These are phyloP conservation scores for Leptobrachium ailaonicum DNA, from an alignment of 2,113 vertebrate genomes.

Conservation along the genomic window DNA sequence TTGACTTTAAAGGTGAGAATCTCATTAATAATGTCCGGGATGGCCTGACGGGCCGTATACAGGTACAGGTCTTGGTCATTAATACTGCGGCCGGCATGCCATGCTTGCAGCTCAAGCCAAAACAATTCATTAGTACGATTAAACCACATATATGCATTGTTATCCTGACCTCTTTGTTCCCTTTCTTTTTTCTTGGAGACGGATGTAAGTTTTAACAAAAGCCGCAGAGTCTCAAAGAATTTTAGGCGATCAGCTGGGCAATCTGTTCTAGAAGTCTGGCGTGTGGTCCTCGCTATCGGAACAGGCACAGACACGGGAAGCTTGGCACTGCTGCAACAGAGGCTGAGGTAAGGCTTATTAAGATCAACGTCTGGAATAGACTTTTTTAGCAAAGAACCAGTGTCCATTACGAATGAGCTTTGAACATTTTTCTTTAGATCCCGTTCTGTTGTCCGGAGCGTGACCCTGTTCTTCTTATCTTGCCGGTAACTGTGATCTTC, in stretches of 20 bases:
- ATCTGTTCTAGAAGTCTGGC: conserved; percentile 94
- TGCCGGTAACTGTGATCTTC: conserved; percentile 88
- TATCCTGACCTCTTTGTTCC: conserved; percentile 92
- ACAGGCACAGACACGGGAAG: conserved; percentile 87
- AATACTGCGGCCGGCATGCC: conserved; percentile 92
- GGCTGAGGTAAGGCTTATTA: conserved; percentile 95
- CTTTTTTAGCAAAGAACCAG: conserved; percentile 82
- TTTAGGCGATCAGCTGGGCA: conserved; percentile 94
- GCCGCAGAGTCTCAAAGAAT: conserved; percentile 95
- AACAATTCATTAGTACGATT: conserved; percentile 91
- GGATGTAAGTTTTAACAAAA: conserved; percentile 96
- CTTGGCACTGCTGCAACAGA: conserved; percentile 90
- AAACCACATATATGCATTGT: conserved; percentile 84
- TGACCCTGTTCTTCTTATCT: conserved; percentile 82
- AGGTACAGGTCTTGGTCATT: conserved; percentile 92
- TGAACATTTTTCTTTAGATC: conserved; percentile 92
- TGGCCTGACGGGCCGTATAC: conserved; percentile 94
- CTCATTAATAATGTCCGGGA: conserved; percentile 95
- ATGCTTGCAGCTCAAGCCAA: conserved; percentile 97
- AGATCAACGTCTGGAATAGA: conserved; percentile 87
- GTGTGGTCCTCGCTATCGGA: conserved; percentile 83
- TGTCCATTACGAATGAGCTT: conserved; percentile 90
- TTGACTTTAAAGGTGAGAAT: conserved; percentile 94
- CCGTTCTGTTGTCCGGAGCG: conserved; percentile 83
- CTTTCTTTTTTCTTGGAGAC: conserved; percentile 99